phyloP scores from a whole-genome alignment of 2,888 invertebrate genomes.

The Petrophora chlorosata region DNA sequence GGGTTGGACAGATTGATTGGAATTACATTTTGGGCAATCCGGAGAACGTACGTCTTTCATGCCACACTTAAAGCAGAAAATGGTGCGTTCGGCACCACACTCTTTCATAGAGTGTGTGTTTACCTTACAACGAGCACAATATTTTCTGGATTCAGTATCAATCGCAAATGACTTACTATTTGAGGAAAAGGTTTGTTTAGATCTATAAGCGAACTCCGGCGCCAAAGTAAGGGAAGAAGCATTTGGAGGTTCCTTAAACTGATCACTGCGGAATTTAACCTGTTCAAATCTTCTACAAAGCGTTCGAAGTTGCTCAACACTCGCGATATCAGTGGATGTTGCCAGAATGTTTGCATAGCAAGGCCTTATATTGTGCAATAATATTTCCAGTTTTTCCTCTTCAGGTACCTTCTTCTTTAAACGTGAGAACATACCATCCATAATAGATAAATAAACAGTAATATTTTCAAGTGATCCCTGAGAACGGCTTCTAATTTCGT shows the following conservation, averaged over 20 bases:
- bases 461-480: constrained; percentile 36
- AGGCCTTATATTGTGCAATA: constrained; percentile 35
- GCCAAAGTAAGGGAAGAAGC: constrained; percentile 14
- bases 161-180: no score
- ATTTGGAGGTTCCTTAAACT: constrained; percentile 31
- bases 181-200: no score
- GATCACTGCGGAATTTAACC: constrained; percentile 9
- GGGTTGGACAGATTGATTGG: no score
- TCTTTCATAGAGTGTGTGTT: no score
- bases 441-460: constrained; percentile 33
- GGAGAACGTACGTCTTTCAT: background rate
- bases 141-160: no score
- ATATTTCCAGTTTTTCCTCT: constrained; percentile 33
- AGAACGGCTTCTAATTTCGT: constrained; percentile 32
- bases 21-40: constrained; percentile 8
- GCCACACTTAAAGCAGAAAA: constrained; percentile 16
- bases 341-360: constrained; percentile 29
- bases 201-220: constrained; percentile 28
- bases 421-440: constrained; percentile 35
- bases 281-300: constrained; percentile 32
- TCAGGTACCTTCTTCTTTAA: constrained; percentile 25
- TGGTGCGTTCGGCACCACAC: background rate
- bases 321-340: background rate
- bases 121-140: no score
- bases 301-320: constrained; percentile 6